Base-by-base conservation (phyloP, 2,888 invertebrate genomes). In the Erebia aethiops region DNA sequence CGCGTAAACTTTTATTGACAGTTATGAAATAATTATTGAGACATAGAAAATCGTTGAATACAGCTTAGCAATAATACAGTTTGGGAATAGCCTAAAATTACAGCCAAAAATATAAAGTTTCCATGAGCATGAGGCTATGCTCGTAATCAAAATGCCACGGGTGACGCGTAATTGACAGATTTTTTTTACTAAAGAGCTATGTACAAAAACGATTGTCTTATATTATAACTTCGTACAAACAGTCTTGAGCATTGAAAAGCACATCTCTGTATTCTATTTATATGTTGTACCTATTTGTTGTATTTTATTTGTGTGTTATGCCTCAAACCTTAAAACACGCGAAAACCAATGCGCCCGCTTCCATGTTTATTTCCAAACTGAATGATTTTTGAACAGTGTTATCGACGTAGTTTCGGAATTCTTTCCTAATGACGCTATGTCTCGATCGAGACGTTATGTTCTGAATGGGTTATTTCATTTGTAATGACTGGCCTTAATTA, bases 381-480 rank as follows among this genome's bases (percentile, higher is more conserved):
- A 26, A 49, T 1, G 46, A 2, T 21, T 2, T 21, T 8, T 62
- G 13, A 13, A 14, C 21, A 1, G 49, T 49, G 46, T 18, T 21
- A 21, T 14, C 69, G 52, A n/a, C 57, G 66, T 61, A 14, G 70
- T 63, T 70, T 69, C 46, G 41, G 72, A 76, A 78, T 77, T 76
- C 75, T 74, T 77, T 76, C 69, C 67, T 77, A 76, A 77, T 75
- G 77, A 78, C 71, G 75, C 69, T 71, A 69, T 62, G 69, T 65
- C 70, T 74, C 13, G 75, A 77, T 77, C 72, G 75, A 76, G 73
- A 72, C 72, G 71, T 75, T 60, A 65, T 51, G 41, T 43, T 66
- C 49, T 66, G 69, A 73, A 71, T 63, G 71, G 60, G n/a, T 41
- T 63, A 62, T 69, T 73, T 70, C n/a, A 71, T 63, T 60, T 68